Evolutionary conservation across 2,797 vertebrate genomes (phyloP).

Genomic region (Heterohyrax brucei): DNA sequence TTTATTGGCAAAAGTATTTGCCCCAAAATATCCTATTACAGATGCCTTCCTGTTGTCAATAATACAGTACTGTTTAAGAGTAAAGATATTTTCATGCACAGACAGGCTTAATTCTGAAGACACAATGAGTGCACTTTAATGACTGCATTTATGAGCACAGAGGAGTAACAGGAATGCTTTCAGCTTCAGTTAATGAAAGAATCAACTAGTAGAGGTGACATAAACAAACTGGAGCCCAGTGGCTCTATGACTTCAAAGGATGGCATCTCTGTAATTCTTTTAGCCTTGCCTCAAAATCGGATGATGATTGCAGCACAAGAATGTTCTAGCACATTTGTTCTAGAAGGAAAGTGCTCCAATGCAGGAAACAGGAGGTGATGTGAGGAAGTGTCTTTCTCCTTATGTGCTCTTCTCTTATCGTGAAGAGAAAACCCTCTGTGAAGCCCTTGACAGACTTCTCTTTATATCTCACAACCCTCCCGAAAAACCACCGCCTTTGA

Average conservation of each 20-base stretch:
- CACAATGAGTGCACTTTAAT: constrained; percentile 27
- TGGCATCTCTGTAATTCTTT: background rate
- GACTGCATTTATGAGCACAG: constrained; percentile 4
- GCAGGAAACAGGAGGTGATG: background rate
- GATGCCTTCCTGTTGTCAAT: constrained; percentile 66
- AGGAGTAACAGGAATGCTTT: constrained; percentile 1
- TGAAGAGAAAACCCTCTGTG: constrained; percentile 19
- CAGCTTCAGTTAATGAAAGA: constrained; percentile 12
- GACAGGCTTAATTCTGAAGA: constrained; percentile 59
- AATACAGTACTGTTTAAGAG: constrained; percentile 62
- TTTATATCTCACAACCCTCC: background rate
- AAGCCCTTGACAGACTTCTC: constrained; percentile 14
- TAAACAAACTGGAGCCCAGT: background rate
- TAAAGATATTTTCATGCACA: constrained; percentile 49
- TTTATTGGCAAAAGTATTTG: constrained; percentile 75
- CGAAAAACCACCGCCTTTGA: too few species aligned
- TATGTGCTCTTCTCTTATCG: background rate
- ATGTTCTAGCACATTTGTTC: background rate
- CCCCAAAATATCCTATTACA: constrained; percentile 68
- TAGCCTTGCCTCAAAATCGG: background rate
- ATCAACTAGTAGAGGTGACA: background rate
- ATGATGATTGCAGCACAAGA: background rate
- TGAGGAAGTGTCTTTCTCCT: constrained; percentile 29
- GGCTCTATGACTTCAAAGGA: background rate
- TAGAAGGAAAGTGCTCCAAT: background rate